Base-by-base conservation (phyloP, 2,797 vertebrate species). In the Decapterus maruadsi region DNA sequence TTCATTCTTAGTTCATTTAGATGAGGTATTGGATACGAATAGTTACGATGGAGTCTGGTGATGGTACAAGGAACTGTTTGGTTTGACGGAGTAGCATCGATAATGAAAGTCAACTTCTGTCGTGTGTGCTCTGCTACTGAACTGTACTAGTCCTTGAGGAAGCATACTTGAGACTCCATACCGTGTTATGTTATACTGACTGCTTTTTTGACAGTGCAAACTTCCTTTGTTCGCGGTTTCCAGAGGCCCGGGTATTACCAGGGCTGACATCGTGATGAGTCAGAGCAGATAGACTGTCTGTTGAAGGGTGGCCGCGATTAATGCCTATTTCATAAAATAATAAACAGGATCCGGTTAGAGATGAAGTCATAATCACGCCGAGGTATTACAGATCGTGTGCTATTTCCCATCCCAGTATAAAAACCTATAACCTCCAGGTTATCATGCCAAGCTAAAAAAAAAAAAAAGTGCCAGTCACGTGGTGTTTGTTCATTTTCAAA, bases 201-300 rank as follows among this genome's bases (percentile, higher is more conserved):
- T 6, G 2, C 19, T 6, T 19, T 11, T 38, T 16, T 4, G 0
- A 64, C 26, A 51, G 34, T 7, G 34, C 34, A 8, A 17, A 10
- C 60, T 26, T 6, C 8, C n/a, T 29, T 2, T n/a, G 46, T 40
- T 34, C 29, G 11, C 4, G 6, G 2, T 3, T 6, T 46, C 5
- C 26, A 1, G 38, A 60, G 40, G 56, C 40, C 50, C 1, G 13
- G 14, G 8, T 9, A 14, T 29, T 55, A 42, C 8, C 51, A 10
- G 59, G 19, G 13, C 9, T 29, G 29, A 56, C 16, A 20, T 43
- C 31, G 20, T 55, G 69, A 77, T 80, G 76, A 79, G 72, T 82
- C 72, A 79, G 72, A 77, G 50, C 59, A 75, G 67, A 66, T 51
- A 19, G 22, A 19, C 8, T 40, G 57, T 20, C 40, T 69, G 8